Conservation (phyloP, 2,113 vertebrate genomes). For the Oncorhynchus kisutch region DNA sequence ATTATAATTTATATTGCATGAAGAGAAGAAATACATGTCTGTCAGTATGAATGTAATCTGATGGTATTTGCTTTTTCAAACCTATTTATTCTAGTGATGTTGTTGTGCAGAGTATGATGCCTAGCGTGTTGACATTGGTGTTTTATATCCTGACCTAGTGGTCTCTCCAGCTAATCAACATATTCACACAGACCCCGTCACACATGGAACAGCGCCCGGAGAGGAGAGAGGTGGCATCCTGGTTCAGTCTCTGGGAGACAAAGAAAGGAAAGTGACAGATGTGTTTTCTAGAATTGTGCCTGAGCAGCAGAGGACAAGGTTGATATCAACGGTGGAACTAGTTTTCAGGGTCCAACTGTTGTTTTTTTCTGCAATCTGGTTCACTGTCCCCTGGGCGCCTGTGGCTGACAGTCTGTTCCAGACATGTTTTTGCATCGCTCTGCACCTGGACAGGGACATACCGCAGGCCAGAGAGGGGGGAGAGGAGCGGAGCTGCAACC, state of each 20-base stretch:
- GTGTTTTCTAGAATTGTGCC: not conserved
- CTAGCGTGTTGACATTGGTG: no score
- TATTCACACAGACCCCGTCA: no score
- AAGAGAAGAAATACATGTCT: not conserved
- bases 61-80: no score
- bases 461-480: slow-evolving; percentile 22
- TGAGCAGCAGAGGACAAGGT: slow-evolving; percentile 27
- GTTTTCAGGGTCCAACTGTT: slow-evolving; percentile 33
- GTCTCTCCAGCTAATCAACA: no score
- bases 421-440: not conserved
- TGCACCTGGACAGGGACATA: slow-evolving; percentile 41
- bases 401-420: not conserved
- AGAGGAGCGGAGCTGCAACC: not conserved
- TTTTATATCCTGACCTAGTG: no score
- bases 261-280: no score
- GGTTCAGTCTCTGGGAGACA: no score
- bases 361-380: not conserved
- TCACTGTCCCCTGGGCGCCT: not conserved
- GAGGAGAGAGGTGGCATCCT: no score
- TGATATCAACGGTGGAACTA: slow-evolving; percentile 33
- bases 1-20: slow-evolving; percentile 21
- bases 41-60: no score
- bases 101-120: no score
- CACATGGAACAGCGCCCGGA: no score
- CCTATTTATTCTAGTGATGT: no score